Evolutionary conservation across 2,797 vertebrate genomes (phyloP).

Genomic region (Thamnophis elegans): DNA sequence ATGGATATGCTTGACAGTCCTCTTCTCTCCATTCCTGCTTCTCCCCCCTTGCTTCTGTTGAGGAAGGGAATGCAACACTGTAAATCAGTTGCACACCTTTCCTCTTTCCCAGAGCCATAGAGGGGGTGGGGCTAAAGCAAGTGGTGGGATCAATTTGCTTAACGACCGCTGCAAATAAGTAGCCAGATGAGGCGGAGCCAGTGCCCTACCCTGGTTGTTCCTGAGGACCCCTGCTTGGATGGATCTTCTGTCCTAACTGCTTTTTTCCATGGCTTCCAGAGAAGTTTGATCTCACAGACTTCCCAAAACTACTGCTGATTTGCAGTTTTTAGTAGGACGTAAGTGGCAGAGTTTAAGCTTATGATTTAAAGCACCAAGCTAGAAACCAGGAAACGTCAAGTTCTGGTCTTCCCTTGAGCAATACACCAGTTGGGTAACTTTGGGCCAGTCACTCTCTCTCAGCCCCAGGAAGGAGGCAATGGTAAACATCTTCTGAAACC

Average conservation of each 20-base stretch:
- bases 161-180: neutral
- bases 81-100: neutral
- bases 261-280: neutral
- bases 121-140: neutral
- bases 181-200: neutral
- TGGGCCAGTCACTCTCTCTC: neutral
- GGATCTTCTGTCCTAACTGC: neutral
- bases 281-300: neutral
- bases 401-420: neutral
- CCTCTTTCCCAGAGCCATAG: neutral
- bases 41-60: neutral
- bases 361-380: neutral
- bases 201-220: neutral
- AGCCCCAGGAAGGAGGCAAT: neutral
- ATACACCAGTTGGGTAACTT: neutral
- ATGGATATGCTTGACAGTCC: neutral
- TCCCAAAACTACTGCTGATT: neutral
- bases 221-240: neutral
- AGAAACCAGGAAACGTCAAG: neutral
- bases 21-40: neutral
- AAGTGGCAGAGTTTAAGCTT: neutral
- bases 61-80: neutral
- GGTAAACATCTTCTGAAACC: neutral
- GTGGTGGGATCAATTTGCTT: neutral
- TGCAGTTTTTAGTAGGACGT: neutral